These are phyloP conservation scores for Nycticryphes semicollaris DNA, from an alignment of 2,113 vertebrate species.

Conservation along the genomic window DNA sequence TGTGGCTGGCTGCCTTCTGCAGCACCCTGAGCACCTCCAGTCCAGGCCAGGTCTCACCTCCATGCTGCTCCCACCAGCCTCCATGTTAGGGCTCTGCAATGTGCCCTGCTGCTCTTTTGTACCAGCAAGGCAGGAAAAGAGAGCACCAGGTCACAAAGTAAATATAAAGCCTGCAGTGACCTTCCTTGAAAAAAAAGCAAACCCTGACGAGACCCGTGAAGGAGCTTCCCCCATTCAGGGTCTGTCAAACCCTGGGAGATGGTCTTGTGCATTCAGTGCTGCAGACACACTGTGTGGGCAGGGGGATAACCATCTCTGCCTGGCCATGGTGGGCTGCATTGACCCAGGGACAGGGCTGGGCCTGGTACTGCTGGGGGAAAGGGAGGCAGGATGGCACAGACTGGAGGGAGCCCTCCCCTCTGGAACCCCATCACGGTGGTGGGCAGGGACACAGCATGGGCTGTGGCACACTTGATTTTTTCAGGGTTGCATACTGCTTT, in stretches of 20 bases:
- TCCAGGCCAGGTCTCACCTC: background rate
- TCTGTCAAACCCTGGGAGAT: background rate
- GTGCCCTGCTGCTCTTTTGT: background rate
- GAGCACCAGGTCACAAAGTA: background rate
- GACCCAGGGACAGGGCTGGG: background rate
- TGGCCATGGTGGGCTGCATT: background rate
- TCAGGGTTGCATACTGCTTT: background rate
- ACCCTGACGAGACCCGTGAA: accelerated
- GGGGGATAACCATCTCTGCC: background rate
- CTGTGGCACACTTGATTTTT: background rate
- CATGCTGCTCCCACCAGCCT: background rate
- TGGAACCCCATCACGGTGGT: accelerated
- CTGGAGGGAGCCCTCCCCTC: background rate
- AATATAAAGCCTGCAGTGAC: background rate
- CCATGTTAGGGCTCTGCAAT: accelerated
- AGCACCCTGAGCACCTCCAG: background rate
- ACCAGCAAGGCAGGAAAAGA: background rate
- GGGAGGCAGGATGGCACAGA: background rate
- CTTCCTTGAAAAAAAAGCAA: background rate
- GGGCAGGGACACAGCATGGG: background rate
- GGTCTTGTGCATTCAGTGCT: accelerated
- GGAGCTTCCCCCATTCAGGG: background rate
- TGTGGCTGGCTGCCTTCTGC: background rate
- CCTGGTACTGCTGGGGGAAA: background rate
- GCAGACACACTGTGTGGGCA: background rate